Evolutionary conservation across 2,113 vertebrate species (phyloP), one percentile per base, ranked within the genome.

Genomic region (Haliaeetus leucogaster): DNA sequence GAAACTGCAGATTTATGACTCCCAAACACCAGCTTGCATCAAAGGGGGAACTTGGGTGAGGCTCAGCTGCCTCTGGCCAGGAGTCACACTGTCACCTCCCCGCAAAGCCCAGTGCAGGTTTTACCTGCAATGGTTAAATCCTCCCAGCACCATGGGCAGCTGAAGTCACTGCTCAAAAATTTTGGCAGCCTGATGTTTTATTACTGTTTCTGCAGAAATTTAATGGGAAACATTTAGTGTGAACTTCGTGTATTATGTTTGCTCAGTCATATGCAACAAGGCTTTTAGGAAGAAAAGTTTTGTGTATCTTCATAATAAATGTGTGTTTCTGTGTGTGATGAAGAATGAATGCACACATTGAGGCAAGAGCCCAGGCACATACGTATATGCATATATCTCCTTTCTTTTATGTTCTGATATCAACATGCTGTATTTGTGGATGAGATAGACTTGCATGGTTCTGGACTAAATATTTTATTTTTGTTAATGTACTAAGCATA

Each of bases 331-430:
- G 50, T 22, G 14, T 14, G 16, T 13, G 47, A 12, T 50, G 29
- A 38, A 52, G 56, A 50, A 25, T 19, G 56, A 38, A 61, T 1
- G 3, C 23, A 13, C 3, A 0, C 1, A 0, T 23, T 36, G 58
- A 68, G 26, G n/a, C 76, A 55, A 47, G 36, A 0, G 1, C 8
- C 7, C 34, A 14, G 53, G 27, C 61, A 36, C 5, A 10, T 43
- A 29, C 13, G 6, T 62, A 11, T 14, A 4, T 29, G 9, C 17
- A 3, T 11, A 13, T 20, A 16, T 23, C 12, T 7, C 6, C 7
- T 53, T 65, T 56, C 13, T 38, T 45, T 27, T 11, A 6, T 23
- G 7, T 74, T 76, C 32, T 21, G 12, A 10, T 59, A 19, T 4
- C 26, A 13, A 23, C 7, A 0, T 30, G 10, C 8, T 62, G 5